Evolutionary conservation across 2,113 vertebrate species (phyloP).

Genomic region (Etheostoma spectabile): DNA sequence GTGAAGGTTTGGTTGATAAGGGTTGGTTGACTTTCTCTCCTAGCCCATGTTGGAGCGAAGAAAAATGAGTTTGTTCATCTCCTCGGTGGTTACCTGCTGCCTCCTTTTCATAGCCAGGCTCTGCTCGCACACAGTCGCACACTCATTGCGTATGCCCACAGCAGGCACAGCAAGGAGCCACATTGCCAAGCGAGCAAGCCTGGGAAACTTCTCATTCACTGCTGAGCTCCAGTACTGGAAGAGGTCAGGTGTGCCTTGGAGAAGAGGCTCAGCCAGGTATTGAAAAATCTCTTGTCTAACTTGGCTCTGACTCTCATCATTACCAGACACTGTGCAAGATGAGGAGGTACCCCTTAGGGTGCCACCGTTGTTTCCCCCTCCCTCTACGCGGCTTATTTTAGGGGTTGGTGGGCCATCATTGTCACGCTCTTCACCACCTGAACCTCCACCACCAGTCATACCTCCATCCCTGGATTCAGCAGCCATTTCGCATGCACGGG

Average conservation of each 20-base stretch:
- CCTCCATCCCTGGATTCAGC: conserved; percentile 88
- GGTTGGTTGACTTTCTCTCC: conserved; percentile 57
- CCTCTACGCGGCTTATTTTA: conserved; percentile 89
- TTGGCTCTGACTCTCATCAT: conserved; percentile 81
- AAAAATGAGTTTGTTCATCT: conserved; percentile 99
- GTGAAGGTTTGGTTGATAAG: conserved; percentile 71
- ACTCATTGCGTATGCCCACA: conserved; percentile 92
- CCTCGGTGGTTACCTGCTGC: conserved; percentile 94
- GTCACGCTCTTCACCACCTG: conserved; percentile 88
- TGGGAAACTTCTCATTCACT: conserved; percentile 91
- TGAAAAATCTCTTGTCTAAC: conserved; percentile 90
- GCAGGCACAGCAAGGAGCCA: conserved; percentile 98
- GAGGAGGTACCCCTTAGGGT: conserved; percentile 40
- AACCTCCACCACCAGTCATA: conserved; percentile 84
- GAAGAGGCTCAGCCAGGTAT: conserved; percentile 85
- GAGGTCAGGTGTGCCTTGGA: conserved; percentile 90
- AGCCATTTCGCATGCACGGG: conserved; percentile 94
- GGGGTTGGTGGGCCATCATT: conserved; percentile 83
- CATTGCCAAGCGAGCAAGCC: conserved; percentile 94
- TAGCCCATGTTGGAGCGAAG: conserved; percentile 99
- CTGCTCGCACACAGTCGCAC: conserved; percentile 95
- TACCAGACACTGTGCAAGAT: conserved; percentile 54
- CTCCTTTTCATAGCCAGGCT: conserved; percentile 93
- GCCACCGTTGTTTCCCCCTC: conserved; percentile 73
- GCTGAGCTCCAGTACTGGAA: conserved; percentile 98